Evolutionary conservation across 2,888 invertebrate species (phyloP).

Genomic region (Pyrocoelia pectoralis): DNA sequence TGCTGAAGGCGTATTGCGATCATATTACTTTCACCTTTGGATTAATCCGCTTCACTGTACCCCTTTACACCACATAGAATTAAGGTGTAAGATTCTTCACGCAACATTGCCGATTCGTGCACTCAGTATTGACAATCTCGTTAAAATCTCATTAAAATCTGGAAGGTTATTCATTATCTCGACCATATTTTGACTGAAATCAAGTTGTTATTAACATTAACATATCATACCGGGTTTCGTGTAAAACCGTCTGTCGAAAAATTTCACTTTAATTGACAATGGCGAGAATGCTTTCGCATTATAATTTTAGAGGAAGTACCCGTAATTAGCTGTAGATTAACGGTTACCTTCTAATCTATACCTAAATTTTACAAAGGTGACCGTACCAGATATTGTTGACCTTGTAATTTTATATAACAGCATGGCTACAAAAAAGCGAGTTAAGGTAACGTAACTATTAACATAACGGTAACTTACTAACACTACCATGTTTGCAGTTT

Average conservation of each 20-base stretch:
- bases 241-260: not conserved
- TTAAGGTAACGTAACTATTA: conserved; percentile 12
- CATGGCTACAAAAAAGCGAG: not conserved
- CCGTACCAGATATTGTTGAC: conserved; percentile 10
- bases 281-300: not conserved
- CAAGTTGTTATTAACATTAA: not conserved
- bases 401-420: conserved; percentile 8
- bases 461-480: not conserved
- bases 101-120: not conserved
- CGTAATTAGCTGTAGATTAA: not conserved
- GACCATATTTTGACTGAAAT: not conserved
- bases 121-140: conserved; percentile 3
- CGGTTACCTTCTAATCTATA: not conserved
- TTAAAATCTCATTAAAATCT: conserved; percentile 9
- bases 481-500: not conserved
- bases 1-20: too few relatives aligned
- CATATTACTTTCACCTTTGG: too few relatives aligned
- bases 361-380: not conserved
- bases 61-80: too few relatives aligned
- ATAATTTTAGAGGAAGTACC: not conserved
- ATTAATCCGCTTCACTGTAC: too few relatives aligned
- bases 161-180: conserved; percentile 1
- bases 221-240: too few relatives aligned
- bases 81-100: not conserved
- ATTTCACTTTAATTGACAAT: not conserved